Base-by-base conservation (phyloP, 2,797 vertebrate species). In the Champsocephalus gunnari region DNA sequence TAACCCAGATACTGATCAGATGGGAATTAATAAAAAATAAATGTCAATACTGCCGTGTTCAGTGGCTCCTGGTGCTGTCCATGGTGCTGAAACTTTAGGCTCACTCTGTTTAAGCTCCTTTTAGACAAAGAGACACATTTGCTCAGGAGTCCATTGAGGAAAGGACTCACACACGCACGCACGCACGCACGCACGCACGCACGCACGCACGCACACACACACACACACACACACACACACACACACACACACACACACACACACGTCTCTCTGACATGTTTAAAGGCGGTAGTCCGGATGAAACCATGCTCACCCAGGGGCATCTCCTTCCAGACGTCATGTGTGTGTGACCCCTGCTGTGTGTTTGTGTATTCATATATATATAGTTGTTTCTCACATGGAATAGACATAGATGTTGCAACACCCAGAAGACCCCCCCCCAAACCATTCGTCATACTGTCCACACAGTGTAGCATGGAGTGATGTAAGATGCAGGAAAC, bases 301-400 rank as follows among this genome's bases (percentile, higher is more conserved):
- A 80, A 80, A 74, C 81, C 78, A 56, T 73, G 74, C 80, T 89
- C 79, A 85, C 66, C 73, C 89, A 90, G 89, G 89, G 89, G 75
- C 86, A 81, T 81, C 74, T 88, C 81, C 79, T 64, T 76, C 81
- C 80, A 8, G 71, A 86, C 73, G 76, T 79, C 72, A 16, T 50
- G 77, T 87, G 61, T 72, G 64, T 66, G 34, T 38, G 34, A 38
- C 34, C 34, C 34, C 34, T 38, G 2, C 67, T 17, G 32, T 59
- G 32, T 74, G 75, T 66, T 10, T 72, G 41, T 66, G 47, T 56
- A 62, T 44, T 28, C 28, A 28, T 34, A 24, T 1, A n/a, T 58
- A 75, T 43, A 24, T 21, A 48, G 44, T 13, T 72, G 14, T 51
- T 60, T 45, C 12, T 48, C 47, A 48, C 19, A 41, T 55, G 41